Evolutionary conservation across 2,113 vertebrate species (phyloP).

Genomic region (Ptilonorhynchus violaceus): DNA sequence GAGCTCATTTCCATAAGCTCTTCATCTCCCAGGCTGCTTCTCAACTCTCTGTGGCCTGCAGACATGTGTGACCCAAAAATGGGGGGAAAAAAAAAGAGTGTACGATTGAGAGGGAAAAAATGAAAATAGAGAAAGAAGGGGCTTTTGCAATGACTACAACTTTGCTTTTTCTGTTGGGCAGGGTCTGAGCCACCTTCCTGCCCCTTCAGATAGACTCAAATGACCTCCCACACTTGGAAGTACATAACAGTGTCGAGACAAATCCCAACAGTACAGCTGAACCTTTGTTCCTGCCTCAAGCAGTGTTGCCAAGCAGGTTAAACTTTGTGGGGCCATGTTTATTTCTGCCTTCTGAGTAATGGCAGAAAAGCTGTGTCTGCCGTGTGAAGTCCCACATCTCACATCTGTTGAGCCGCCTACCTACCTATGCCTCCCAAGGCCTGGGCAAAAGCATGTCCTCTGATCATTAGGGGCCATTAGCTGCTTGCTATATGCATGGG

Average conservation of each 20-base stretch:
- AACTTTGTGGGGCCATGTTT: neutral
- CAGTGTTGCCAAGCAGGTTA: neutral
- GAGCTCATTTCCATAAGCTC: conserved; percentile 62
- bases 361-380: neutral
- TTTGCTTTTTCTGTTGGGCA: neutral
- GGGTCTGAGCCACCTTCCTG: neutral
- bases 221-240: neutral
- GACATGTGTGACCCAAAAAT: conserved; percentile 48
- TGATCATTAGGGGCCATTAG: neutral
- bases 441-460: neutral
- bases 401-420: neutral
- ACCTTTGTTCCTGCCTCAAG: neutral
- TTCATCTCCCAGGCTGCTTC: conserved; percentile 44
- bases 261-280: neutral
- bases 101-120: neutral
- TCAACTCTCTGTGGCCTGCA: conserved; percentile 39
- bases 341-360: neutral
- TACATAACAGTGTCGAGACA: neutral
- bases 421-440: neutral
- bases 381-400: neutral
- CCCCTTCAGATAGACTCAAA: neutral
- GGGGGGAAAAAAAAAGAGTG: rapidly evolving
- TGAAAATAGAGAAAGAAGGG: neutral
- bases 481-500: neutral
- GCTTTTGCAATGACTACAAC: neutral